phyloP scores from a whole-genome alignment of 1,140 invertebrate species.

The Sesamia nonagrioides region DNA sequence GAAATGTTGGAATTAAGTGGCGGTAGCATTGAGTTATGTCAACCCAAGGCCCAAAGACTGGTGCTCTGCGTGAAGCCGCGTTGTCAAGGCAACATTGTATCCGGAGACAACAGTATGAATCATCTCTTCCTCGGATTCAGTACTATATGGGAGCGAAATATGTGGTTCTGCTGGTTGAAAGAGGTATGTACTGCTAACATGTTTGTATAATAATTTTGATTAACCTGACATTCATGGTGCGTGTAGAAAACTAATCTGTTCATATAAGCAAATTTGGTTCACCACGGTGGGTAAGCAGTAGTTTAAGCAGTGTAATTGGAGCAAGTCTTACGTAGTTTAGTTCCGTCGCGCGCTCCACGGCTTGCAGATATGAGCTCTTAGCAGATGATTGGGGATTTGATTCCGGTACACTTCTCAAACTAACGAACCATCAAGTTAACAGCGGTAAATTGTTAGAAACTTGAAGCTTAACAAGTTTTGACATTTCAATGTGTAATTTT shows the following conservation, averaged over 20 bases:
- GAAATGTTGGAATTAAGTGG: slow-evolving; percentile 79
- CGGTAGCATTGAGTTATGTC: slow-evolving; percentile 81
- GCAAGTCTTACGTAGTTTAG: slow-evolving; percentile 50
- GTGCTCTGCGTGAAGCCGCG: slow-evolving; percentile 84
- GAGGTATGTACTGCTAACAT: slow-evolving; percentile 81
- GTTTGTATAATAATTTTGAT: slow-evolving; percentile 2
- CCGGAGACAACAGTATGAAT: slow-evolving; percentile 65
- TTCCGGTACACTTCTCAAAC: slow-evolving; percentile 84
- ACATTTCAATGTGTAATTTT: slow-evolving; percentile 69
- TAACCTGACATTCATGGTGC: background rate
- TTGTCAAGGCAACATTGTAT: slow-evolving; percentile 68
- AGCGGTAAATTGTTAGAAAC: slow-evolving; percentile 80
- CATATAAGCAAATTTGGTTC: slow-evolving; percentile 33
- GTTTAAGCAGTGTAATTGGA: slow-evolving; percentile 46
- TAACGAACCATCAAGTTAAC: slow-evolving; percentile 75
- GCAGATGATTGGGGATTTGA: slow-evolving; percentile 68
- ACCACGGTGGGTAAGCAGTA: slow-evolving; percentile 15
- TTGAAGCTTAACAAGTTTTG: slow-evolving; percentile 71
- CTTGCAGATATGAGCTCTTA: slow-evolving; percentile 55
- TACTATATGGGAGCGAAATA: slow-evolving; percentile 89
- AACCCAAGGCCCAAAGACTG: slow-evolving; percentile 81
- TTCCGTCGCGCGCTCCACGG: slow-evolving; percentile 47
- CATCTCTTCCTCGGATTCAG: slow-evolving; percentile 89
- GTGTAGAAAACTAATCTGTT: slow-evolving; percentile 26
- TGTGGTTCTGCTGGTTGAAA: slow-evolving; percentile 90